These are phyloP conservation scores for Cydia amplana DNA, from an alignment of 1,140 invertebrate genomes.

Conservation along the genomic window DNA sequence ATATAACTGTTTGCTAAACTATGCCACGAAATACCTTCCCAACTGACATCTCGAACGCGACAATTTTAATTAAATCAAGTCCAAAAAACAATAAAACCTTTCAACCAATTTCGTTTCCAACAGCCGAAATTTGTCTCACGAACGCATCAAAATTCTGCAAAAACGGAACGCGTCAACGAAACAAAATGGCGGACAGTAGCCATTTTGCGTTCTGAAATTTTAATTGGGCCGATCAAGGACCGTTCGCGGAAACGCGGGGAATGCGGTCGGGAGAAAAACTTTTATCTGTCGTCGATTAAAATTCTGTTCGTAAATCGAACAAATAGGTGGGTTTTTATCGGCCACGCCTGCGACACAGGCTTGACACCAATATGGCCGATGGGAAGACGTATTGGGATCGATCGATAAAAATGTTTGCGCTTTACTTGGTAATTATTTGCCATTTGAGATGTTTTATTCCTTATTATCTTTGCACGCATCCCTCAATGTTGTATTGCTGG, in stretches of 20 bases:
- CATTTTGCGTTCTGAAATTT: conserved; percentile 72
- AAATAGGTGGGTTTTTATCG: conserved; percentile 69
- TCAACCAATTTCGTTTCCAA: conserved; percentile 14
- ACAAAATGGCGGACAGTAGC: conserved; percentile 71
- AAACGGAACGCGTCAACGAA: conserved; percentile 32
- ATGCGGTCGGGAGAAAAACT: conserved; percentile 58
- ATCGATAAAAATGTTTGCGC: conserved; percentile 19
- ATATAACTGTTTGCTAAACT: not conserved
- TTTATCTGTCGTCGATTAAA: conserved; percentile 71
- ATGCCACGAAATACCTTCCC: conserved; percentile 1
- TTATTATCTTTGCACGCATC: not conserved
- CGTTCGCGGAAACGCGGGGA: conserved; percentile 60
- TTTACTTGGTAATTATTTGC: not conserved
- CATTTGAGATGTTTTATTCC: not conserved
- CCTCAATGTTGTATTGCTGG: not conserved
- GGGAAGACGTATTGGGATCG: conserved; percentile 31
- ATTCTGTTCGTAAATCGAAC: conserved; percentile 68
- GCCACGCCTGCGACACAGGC: conserved; percentile 54
- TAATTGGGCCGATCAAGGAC: conserved; percentile 70
- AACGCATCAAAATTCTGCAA: conserved; percentile 32
- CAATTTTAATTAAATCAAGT: conserved; percentile 1
- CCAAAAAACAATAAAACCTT: conserved; percentile 11
- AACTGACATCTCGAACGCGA: conserved; percentile 4
- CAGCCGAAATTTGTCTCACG: conserved; percentile 11
- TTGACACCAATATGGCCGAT: conserved; percentile 45